These are phyloP conservation scores for Caenorhabditis angaria DNA, from an alignment of 2,888 invertebrate species.

Conservation along the genomic window DNA sequence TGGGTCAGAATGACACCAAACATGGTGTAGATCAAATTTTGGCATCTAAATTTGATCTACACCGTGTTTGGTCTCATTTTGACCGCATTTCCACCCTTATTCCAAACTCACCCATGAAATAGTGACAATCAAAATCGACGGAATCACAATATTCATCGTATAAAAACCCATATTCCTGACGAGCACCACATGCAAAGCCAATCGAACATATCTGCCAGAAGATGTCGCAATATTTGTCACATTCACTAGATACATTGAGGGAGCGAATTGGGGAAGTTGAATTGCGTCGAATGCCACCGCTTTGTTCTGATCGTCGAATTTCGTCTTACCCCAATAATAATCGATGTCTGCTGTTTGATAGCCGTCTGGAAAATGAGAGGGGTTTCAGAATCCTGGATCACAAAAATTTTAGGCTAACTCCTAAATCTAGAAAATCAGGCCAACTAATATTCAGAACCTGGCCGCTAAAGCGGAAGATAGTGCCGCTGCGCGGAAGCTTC, in stretches of 20 bases:
- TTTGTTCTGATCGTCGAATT: slow-evolving; percentile 67
- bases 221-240: slow-evolving; percentile 62
- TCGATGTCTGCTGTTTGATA: slow-evolving; percentile 75
- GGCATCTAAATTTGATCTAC: no score
- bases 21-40: no score
- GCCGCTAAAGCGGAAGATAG: no score
- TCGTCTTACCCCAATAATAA: slow-evolving; percentile 74
- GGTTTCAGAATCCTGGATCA: no score
- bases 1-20: no score
- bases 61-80: no score
- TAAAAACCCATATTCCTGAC: slow-evolving; percentile 98
- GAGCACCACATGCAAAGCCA: slow-evolving; percentile 75
- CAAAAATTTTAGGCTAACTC: no score
- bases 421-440: no score
- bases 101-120: slow-evolving; percentile 66
- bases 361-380: slow-evolving; percentile 73
- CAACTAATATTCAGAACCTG: no score
- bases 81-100: background rate
- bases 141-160: slow-evolving; percentile 78
- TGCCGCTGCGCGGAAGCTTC: no score
- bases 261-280: slow-evolving; percentile 74
- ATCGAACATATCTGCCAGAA: slow-evolving; percentile 73
- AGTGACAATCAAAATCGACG: slow-evolving; percentile 67
- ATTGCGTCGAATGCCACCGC: slow-evolving; percentile 69
- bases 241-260: slow-evolving; percentile 64